Percentiles rank a stretch among this genome's conserved stretches.
These are phyloP conservation scores for Arvicanthis niloticus DNA, from an alignment of 2,113 vertebrate species.

Conservation along the genomic window DNA sequence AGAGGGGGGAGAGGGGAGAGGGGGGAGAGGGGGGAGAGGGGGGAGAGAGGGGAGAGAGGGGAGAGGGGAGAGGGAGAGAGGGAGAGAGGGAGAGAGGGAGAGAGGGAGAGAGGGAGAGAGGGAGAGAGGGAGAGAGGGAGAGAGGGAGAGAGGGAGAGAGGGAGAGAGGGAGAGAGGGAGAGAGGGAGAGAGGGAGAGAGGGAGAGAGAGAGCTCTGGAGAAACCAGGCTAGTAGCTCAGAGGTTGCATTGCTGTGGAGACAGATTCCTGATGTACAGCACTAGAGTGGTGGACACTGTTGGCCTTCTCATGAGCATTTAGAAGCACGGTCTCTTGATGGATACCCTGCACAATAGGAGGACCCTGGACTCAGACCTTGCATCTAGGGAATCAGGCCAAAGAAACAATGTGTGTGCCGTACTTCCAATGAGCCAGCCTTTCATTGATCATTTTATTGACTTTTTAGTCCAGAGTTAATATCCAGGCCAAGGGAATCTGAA, in stretches of 20 bases:
- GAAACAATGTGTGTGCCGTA: not conserved
- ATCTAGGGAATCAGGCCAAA: not conserved
- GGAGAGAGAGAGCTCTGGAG: too few species aligned
- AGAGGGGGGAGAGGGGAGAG: too few species aligned
- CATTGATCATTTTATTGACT: conserved; percentile 23
- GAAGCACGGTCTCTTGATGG: not conserved
- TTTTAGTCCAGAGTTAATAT: not conserved
- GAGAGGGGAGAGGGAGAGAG: too few species aligned
- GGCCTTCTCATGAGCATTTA: rapidly evolving
- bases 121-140: too few species aligned
- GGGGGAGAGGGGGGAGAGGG: too few species aligned
- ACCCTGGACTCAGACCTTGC: not conserved
- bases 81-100: too few species aligned
- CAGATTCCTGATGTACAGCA: too few species aligned
- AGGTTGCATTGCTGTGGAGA: not conserved
- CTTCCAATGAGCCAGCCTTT: not conserved
- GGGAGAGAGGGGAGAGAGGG: too few species aligned
- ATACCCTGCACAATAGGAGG: not conserved
- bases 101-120: too few species aligned
- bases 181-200: too few species aligned
- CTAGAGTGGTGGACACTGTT: not conserved
- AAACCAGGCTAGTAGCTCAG: not conserved
- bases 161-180: too few species aligned
- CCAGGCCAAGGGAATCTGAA: not conserved
- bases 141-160: too few species aligned